Evolutionary conservation across 2,113 vertebrate genomes (phyloP), one percentile per base, ranked within the genome.

Genomic region (Anhinga anhinga): DNA sequence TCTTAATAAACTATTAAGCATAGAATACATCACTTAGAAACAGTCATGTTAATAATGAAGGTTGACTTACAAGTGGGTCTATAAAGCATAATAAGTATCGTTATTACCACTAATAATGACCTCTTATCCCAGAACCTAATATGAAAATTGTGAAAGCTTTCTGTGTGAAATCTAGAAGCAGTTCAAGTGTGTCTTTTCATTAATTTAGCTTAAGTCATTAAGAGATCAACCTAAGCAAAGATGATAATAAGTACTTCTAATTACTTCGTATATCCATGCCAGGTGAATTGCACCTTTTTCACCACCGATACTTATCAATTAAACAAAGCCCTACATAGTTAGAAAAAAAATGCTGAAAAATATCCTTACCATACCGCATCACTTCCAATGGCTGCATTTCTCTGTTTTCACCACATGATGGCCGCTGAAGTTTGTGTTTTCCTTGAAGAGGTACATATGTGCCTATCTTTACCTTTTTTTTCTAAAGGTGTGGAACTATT

Each of bases 401-500:
- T 50, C 16, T 22, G 9, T 63, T 85, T 85, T 90, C 11, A 66
- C 62, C 69, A 73, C 5, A 3, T 63, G 55, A 71, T 94, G 56
- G 30, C 62, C 5, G 1, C 63, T 90, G 49, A 52, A 73, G 11
- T 40, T 81, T 42, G 15, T 38, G 30, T 66, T 74, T 94, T 69
- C 32, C 7, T 8, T 78, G 38, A 26, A 74, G 17, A 44, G 58
- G 14, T 55, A 49, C 52, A 32, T 44, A 58, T 26, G 9, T 86
- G 38, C 7, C 4, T 88, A 9, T 34, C 5, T 53, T 44, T 52
- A 9, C 12, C 4, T 42, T 52, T 52, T 34, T 70, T 6, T 7
- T 45, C 53, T 42, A 15, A 77, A 99, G 99, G 98, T 99, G 18
- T 99, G 99, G 99, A 90, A 99, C 98, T 98, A 98, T 94, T 96